These are phyloP conservation scores for Zeus faber DNA, from an alignment of 2,113 vertebrate genomes.

Conservation along the genomic window DNA sequence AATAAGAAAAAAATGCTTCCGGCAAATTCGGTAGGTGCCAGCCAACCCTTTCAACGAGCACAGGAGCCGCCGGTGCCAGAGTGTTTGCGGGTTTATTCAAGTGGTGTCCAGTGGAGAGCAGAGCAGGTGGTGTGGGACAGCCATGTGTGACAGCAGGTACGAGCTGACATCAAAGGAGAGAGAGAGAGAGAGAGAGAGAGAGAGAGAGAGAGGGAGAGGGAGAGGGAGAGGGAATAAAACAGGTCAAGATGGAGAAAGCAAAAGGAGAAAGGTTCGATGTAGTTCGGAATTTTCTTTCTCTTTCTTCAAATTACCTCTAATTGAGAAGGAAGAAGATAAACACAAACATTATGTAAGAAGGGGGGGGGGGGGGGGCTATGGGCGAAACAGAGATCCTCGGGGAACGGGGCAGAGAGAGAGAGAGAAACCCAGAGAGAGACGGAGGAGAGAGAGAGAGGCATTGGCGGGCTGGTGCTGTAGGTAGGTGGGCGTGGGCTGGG, in stretches of 20 bases:
- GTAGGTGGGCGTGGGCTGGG: conserved; percentile 8
- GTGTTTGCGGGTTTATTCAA: too few species aligned
- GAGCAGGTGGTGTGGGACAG: conserved; percentile 65
- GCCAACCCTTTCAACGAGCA: too few species aligned
- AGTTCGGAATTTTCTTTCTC: too few species aligned
- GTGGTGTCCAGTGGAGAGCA: conserved; percentile 45
- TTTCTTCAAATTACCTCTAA: too few species aligned
- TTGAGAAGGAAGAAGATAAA: too few species aligned
- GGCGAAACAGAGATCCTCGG: too few species aligned
- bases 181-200: conserved; percentile 18
- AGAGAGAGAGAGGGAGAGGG: background rate
- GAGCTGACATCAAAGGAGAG: conserved; percentile 63
- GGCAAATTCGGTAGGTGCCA: too few species aligned
- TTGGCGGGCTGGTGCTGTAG: conserved; percentile 8
- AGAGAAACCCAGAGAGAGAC: background rate
- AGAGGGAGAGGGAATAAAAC: background rate
- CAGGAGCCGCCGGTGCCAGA: too few species aligned
- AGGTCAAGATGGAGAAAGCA: conserved; percentile 2
- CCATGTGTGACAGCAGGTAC: conserved; percentile 59
- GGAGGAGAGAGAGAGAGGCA: conserved; percentile 14
- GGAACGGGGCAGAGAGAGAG: background rate
- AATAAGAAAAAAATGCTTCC: too few species aligned
- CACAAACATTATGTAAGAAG: too few species aligned
- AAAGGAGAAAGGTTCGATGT: too few species aligned
- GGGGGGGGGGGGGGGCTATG: too few species aligned